Evolutionary conservation across 2,888 invertebrate genomes (phyloP).

Genomic region (Orthosia incerta): DNA sequence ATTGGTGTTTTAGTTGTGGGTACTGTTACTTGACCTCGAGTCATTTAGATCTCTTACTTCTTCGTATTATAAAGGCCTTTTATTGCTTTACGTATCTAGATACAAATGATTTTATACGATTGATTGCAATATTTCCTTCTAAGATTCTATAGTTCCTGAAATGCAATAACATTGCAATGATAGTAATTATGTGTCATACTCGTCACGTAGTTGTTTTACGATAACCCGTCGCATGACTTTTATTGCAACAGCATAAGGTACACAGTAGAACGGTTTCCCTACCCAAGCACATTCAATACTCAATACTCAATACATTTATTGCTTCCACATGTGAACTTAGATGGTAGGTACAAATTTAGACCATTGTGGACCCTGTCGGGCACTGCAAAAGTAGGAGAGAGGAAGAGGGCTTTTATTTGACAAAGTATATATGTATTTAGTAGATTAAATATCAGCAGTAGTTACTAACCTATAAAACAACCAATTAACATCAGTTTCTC

Average conservation of each 20-base stretch:
- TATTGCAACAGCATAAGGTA: constrained; percentile 2
- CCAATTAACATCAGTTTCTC: constrained; percentile 14
- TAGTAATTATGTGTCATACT: background rate
- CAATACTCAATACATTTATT: too few species aligned
- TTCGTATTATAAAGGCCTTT: background rate
- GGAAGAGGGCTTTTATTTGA: too few species aligned
- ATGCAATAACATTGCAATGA: background rate
- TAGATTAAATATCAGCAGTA: background rate
- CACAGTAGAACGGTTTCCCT: background rate
- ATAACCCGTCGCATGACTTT: background rate
- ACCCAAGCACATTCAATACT: background rate
- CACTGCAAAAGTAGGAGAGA: too few species aligned
- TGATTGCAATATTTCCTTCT: background rate
- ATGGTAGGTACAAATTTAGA: too few species aligned
- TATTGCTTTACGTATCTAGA: background rate
- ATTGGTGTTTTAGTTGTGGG: constrained; percentile 23
- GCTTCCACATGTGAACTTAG: too few species aligned
- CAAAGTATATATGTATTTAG: too few species aligned
- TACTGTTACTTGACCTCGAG: constrained; percentile 44
- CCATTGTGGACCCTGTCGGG: too few species aligned
- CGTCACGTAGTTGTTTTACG: background rate
- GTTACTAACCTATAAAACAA: constrained; percentile 8
- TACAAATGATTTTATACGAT: background rate
- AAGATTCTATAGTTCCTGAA: background rate
- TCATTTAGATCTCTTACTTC: constrained; percentile 17